These are phyloP conservation scores for Zootoca vivipara DNA, from an alignment of 2,113 vertebrate species.

Conservation along the genomic window DNA sequence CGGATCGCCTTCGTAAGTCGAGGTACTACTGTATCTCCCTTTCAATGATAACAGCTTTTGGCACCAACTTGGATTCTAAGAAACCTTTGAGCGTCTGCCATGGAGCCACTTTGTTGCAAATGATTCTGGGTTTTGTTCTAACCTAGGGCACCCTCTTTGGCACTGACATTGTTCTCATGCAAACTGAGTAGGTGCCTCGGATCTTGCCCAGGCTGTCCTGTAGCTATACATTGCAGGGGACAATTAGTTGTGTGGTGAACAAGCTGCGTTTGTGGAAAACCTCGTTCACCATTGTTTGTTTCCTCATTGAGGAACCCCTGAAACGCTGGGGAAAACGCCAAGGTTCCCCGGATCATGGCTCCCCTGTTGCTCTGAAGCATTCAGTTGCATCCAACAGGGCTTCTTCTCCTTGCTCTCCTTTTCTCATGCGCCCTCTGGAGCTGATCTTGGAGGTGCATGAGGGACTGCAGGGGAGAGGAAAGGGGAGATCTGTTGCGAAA, in stretches of 20 bases:
- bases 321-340: neutral
- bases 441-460: too few relatives aligned
- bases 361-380: neutral
- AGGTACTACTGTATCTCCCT: too few relatives aligned
- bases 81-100: neutral
- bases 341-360: neutral
- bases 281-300: neutral
- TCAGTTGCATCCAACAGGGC: neutral
- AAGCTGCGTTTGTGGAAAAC: neutral
- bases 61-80: neutral
- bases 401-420: too few relatives aligned
- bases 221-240: neutral
- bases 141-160: neutral
- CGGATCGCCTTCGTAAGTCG: too few relatives aligned
- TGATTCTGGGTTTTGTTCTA: neutral
- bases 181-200: neutral
- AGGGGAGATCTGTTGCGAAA: too few relatives aligned
- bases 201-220: neutral
- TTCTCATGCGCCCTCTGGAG: too few relatives aligned
- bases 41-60: too few relatives aligned
- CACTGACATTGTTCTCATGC: neutral
- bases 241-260: neutral
- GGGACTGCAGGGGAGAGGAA: too few relatives aligned
- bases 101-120: neutral
- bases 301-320: neutral